Base-by-base conservation (phyloP, 2,113 vertebrate species). In the Tringa solitaria region DNA sequence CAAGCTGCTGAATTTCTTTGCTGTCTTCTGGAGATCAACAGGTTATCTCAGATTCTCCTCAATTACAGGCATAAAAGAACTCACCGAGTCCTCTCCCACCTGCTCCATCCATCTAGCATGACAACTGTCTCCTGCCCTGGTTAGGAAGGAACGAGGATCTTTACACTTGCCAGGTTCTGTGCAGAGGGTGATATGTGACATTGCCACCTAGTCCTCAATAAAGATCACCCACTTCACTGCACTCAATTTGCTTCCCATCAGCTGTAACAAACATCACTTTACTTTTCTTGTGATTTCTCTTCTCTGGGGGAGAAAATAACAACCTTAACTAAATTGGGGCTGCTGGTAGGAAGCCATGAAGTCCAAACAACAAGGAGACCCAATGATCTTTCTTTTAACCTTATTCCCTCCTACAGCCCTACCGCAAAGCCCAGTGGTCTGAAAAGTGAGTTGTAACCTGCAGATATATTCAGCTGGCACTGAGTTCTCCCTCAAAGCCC, bases 211-310 rank as follows among this genome's bases (percentile, higher is more conserved):
- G 65, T 57, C 85, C 67, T 89, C 95, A 91, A 65, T 89, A 87
- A 92, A 84, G 43, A 95, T 93, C 86, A 90, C 39, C 74, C 74
- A 90, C 73, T 84, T 53, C 77, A 80, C 89, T 89, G 80, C 89
- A 73, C 96, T 95, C 91, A 73, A 79, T 95, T 93, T 95, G 92
- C 84, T 89, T 89, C 67, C 53, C 81, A 94, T 82, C 92, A 95
- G 81, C 86, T 69, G 80, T 79, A 93, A 94, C 57, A 92, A 95
- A 84, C 8, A 0, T 91, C 86, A 74, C 61, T 91, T 88, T 24
- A 83, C 63, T 80, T 87, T 84, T 76, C 73, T 59, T 1, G 1
- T 89, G 79, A 94, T 72, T 96, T 93, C 53, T 69, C 65, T 82
- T 70, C 74, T 83, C 86, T 51, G 63, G 57, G 70, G 70, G 35